Evolutionary conservation across 1,140 invertebrate genomes (phyloP), one percentile per base, ranked within the genome.

Genomic region (Lordiphosa collinella): DNA sequence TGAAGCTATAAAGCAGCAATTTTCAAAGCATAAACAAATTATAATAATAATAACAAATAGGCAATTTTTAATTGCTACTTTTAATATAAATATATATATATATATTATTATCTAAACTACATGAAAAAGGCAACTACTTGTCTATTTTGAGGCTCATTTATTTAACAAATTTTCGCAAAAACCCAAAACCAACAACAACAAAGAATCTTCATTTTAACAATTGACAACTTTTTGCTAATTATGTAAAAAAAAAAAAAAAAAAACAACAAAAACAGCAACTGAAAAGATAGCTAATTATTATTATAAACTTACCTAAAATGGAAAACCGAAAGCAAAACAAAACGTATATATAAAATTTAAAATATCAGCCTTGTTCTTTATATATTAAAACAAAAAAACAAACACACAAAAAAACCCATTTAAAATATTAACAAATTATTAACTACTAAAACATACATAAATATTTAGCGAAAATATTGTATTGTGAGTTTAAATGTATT

Each of bases 361-460:
- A 85, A 84, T 85, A 85, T 85, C 80, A 85, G 79, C 79, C 79
- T 85, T 82, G 78, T 82, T 82, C 78, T 84, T 84, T 84, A 84
- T 84, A 80, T 80, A 82, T 82, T 78, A 76, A 72, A 72, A 57
- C 47, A 22, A 22, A 12, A 51, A 72, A 57, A 51, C n/a, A 51
- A 68, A 61, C 52, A 11, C 51, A 61, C 11, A 63, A 57, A 48
- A 80, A 82, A 68, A 37, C 49, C 44, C 70, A 82, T 80, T 76
- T 66, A 80, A 75, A 63, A 82, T 82, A 84, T 84, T 85, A 79
- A 85, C 60, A 79, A 84, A 84, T 85, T 85, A 84, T 84, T 74
- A 85, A 78, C 69, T 79, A 73, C 79, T 79, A 84, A 73, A 63
- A 56, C 38, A 73, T 72, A 78, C 64, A 84, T 73, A 79, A 85